Conservation (phyloP, 2,113 vertebrate genomes). For the Acrocephalus arundinaceus region DNA sequence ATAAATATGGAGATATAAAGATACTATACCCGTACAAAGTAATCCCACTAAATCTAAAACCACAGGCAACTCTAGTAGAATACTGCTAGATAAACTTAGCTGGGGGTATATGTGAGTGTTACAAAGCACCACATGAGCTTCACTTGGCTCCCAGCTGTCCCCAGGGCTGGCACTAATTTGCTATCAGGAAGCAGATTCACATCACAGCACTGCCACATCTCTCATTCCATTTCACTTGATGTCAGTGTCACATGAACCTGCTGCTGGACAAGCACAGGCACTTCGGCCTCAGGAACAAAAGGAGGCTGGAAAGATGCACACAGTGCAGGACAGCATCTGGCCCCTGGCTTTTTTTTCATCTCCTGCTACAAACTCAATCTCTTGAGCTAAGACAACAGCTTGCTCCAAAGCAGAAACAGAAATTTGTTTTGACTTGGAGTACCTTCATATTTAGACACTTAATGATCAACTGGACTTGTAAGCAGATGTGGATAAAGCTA, state of each 20-base stretch:
- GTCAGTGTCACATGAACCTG: background rate
- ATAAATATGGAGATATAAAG: background rate
- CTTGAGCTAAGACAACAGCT: background rate
- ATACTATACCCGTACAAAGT: background rate
- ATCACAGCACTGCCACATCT: accelerated
- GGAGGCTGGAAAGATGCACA: background rate
- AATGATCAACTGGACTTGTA: background rate
- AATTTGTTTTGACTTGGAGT: constrained; percentile 17
- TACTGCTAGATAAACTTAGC: accelerated
- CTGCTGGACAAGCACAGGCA: background rate
- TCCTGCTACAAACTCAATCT: background rate
- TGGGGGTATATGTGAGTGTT: accelerated
- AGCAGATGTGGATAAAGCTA: constrained; percentile 28
- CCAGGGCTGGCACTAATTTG: background rate
- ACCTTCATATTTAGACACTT: constrained; percentile 5
- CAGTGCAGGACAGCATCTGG: background rate
- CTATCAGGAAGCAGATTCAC: background rate
- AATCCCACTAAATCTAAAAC: background rate
- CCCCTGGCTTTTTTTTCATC: background rate
- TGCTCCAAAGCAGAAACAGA: background rate
- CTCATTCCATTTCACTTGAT: background rate
- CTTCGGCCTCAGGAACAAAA: background rate
- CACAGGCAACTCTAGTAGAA: background rate
- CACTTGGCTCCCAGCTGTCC: background rate
- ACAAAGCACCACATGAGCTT: background rate